Evolutionary conservation across 1,140 invertebrate genomes (phyloP), one percentile per base, ranked within the genome.

Genomic region (Achatina immaculata): DNA sequence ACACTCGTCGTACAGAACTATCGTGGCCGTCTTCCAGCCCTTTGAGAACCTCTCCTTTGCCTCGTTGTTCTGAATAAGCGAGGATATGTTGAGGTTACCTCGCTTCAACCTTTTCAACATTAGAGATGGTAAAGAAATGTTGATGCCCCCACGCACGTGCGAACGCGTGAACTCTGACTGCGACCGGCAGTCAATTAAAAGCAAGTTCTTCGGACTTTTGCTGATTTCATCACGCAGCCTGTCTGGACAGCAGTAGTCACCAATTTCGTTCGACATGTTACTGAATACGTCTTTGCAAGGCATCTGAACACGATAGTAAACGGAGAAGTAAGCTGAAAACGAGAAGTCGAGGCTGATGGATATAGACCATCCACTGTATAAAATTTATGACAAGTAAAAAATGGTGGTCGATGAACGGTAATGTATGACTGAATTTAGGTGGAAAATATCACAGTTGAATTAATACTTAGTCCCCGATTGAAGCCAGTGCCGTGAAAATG

Each of bases 81-180:
- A 94, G 16, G 94, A 91, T 71, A 97, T 91, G 88, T 95, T 95
- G 82, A 97, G 95, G 91, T 96, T 97, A 14, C 96, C 96, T 66
- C 95, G 95, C 21, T 95, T 95, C 81, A 97, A 90, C 48, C 96
- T 93, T 43, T 96, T 92, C 82, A 97, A 90, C 95, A 98, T 96
- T 58, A 98, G 95, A 87, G 95, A 95, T 6, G 96, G 96, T 87
- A 97, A 95, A 62, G 95, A 95, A 84, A 97, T 94, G 90, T 96
- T 96, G 36, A 97, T 95, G 43, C 96, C 95, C 69, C 95, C 95
- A 73, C 95, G 93, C 78, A 98, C 95, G 86, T 97, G 96, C 71
- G 94, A 94, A 16, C 94, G 93, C 11, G 73, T 72, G 90, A 94
- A 97, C 81, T 97, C 96, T 84, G 95, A 94, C 40, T 95, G 94